Evolutionary conservation across 2,113 vertebrate genomes (phyloP).

Genomic region (Erythrolamprus reginae): DNA sequence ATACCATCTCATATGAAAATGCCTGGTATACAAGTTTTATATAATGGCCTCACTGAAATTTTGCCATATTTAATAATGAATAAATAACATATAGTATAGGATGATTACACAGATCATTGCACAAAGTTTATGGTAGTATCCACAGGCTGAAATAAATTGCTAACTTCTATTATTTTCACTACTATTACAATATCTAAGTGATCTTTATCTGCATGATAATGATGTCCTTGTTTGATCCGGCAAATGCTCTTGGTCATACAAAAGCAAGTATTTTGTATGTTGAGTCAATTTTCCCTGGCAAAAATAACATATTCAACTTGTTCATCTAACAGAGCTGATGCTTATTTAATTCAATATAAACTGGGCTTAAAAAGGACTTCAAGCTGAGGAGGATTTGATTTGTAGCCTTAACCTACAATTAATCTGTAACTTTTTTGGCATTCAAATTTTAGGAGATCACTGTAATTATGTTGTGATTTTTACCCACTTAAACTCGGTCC

Average conservation of each 20-base stretch:
- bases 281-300: background rate
- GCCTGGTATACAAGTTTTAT: background rate
- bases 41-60: background rate
- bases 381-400: slow-evolving; percentile 75
- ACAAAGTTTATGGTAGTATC: background rate
- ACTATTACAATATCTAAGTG: background rate
- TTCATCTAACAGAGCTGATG: slow-evolving; percentile 59
- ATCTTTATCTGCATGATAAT: background rate
- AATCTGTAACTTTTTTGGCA: slow-evolving; percentile 81
- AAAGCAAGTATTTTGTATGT: background rate
- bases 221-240: background rate
- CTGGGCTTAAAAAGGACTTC: slow-evolving; percentile 68
- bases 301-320: slow-evolving; percentile 43
- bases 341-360: slow-evolving; percentile 67
- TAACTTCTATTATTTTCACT: background rate
- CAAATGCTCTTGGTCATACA: background rate
- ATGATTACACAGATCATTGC: background rate
- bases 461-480: slow-evolving; percentile 78
- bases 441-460: slow-evolving; percentile 67
- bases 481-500: slow-evolving; percentile 69
- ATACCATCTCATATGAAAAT: background rate
- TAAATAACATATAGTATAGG: background rate
- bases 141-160: background rate
- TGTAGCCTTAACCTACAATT: slow-evolving; percentile 79
- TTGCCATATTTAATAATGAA: background rate